A percentile compares a stretch with the other conserved stretches of the same genome.
Evolutionary conservation across 2,888 invertebrate genomes (phyloP).

Genomic region (Lasiommata megera): DNA sequence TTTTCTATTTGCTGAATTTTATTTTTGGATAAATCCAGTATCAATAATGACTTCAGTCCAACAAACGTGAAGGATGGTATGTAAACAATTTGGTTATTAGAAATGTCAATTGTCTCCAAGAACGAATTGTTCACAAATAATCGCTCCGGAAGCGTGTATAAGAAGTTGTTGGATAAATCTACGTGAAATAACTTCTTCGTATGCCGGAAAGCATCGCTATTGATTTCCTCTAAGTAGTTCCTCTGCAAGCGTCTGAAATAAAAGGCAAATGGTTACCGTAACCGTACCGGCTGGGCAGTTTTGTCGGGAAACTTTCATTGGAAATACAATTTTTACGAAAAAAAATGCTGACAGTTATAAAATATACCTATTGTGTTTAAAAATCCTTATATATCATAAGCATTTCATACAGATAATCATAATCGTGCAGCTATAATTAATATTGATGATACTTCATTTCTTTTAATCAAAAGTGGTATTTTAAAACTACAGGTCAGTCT

Average conservation of each 20-base stretch:
- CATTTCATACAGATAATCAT: too few species aligned
- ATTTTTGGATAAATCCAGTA: constrained; percentile 87
- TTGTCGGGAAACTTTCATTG: not conserved
- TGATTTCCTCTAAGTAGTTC: constrained; percentile 84
- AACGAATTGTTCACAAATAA: constrained; percentile 81
- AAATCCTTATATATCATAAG: too few species aligned
- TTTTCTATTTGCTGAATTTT: constrained; percentile 81
- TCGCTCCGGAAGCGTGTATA: constrained; percentile 79
- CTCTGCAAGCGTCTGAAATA: constrained; percentile 83
- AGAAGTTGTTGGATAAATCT: constrained; percentile 84
- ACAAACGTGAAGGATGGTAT: constrained; percentile 82
- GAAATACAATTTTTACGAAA: not conserved
- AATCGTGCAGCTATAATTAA: too few species aligned
- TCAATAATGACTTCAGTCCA: constrained; percentile 81
- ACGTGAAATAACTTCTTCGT: constrained; percentile 84
- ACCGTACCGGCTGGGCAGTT: not conserved
- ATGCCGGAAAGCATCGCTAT: constrained; percentile 78
- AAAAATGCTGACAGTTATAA: too few species aligned
- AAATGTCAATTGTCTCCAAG: constrained; percentile 84
- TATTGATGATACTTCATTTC: too few species aligned
- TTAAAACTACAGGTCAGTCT: too few species aligned
- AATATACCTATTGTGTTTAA: too few species aligned
- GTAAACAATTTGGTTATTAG: constrained; percentile 83
- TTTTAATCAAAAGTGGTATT: too few species aligned
- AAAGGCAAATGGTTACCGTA: not conserved